Conservation (phyloP, 2,888 invertebrate genomes). For the Drosophila setosimentum region DNA sequence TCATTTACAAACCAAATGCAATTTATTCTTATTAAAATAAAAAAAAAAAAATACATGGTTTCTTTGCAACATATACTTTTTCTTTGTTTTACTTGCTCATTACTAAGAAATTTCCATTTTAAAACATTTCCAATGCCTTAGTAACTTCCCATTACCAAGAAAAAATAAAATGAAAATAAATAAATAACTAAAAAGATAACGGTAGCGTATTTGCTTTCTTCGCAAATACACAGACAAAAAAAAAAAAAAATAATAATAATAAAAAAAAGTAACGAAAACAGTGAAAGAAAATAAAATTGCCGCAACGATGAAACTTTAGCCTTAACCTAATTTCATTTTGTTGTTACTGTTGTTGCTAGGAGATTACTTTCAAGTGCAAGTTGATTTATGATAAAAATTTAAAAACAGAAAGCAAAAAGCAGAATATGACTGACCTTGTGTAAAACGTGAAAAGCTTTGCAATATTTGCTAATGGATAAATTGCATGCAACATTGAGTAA, state of each 20-base stretch:
- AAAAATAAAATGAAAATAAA: conserved; percentile 9
- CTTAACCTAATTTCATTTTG: conserved; percentile 65
- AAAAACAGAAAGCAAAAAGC: conserved; percentile 4
- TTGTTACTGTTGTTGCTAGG: conserved; percentile 31
- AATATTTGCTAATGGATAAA: conserved; percentile 24
- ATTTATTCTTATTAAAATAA: conserved; percentile 37
- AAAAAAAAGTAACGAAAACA: conserved; percentile 4
- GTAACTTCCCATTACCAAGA: conserved; percentile 23
- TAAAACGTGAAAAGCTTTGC: conserved; percentile 33
- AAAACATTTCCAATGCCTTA: conserved; percentile 39
- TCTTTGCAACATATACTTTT: not conserved
- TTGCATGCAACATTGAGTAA: conserved; percentile 20
- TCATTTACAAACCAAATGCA: conserved; percentile 39
- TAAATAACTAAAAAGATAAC: conserved; percentile 40
- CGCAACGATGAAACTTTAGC: conserved; percentile 52
- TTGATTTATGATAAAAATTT: conserved; percentile 57
- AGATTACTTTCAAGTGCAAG: conserved; percentile 72
- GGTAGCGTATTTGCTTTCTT: conserved; percentile 57
- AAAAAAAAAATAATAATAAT: conserved; percentile 3
- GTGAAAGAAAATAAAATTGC: conserved; percentile 33
- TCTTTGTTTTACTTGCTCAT: not conserved
- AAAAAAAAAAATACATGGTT: no score
- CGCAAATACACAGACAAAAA: conserved; percentile 7
- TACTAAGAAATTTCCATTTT: conserved; percentile 17
- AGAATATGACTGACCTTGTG: conserved; percentile 39